Evolutionary conservation across 2,888 invertebrate species (phyloP).

Genomic region (Heliconius sara): DNA sequence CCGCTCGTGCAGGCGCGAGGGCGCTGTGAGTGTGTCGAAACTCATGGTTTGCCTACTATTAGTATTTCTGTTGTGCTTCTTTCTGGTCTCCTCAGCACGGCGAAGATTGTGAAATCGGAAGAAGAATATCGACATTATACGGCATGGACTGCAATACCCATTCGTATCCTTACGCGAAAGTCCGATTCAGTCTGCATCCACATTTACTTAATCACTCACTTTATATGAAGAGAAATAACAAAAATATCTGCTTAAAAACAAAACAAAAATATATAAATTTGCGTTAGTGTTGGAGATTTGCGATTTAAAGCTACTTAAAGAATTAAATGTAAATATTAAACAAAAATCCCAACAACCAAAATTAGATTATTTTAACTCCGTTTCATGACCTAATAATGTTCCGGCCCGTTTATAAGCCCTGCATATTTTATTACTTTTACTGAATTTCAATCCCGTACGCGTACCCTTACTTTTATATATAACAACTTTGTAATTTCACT

Average conservation of each 20-base stretch:
- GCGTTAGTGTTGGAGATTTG: neutral
- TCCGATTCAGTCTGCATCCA: conserved; percentile 16
- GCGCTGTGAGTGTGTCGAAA: conserved; percentile 87
- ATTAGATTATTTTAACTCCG: conserved; percentile 27
- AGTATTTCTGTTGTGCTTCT: conserved; percentile 58
- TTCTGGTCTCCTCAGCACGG: conserved; percentile 89
- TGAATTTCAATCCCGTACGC: conserved; percentile 49
- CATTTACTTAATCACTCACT: conserved; percentile 20
- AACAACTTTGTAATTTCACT: neutral
- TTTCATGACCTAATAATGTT: conserved; percentile 37
- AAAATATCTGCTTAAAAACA: neutral
- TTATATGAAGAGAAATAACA: conserved; percentile 2
- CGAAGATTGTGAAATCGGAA: conserved; percentile 96
- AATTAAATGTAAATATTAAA: conserved; percentile 1
- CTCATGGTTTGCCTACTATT: conserved; percentile 65
- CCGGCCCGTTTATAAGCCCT: conserved; percentile 50
- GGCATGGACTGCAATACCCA: conserved; percentile 11
- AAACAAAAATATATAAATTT: conserved; percentile 1
- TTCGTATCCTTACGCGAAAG: neutral
- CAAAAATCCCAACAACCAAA: conserved; percentile 8
- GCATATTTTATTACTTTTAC: conserved; percentile 60
- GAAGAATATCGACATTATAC: conserved; percentile 97
- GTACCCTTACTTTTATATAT: conserved; percentile 18
- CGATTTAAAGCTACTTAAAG: neutral
- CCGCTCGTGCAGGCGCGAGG: conserved; percentile 92